Evolutionary conservation across 2,113 vertebrate genomes (phyloP).

Genomic region (Dromaius novaehollandiae): DNA sequence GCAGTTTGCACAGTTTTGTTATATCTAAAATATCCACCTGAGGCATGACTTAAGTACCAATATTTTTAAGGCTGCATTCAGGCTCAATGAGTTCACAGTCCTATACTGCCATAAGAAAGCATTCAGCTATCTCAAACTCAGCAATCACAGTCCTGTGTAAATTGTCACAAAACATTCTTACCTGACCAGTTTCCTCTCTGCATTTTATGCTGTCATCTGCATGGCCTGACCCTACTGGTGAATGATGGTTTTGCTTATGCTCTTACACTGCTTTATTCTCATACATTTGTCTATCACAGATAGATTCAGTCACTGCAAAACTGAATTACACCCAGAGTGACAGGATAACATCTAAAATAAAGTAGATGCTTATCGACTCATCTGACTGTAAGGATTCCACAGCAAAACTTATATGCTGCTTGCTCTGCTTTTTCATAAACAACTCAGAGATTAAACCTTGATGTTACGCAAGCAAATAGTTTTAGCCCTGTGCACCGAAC

Average conservation of each 20-base stretch:
- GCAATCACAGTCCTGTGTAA: background rate
- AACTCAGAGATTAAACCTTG: background rate
- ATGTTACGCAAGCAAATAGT: background rate
- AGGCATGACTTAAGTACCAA: background rate
- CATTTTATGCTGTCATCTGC: background rate
- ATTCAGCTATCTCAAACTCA: background rate
- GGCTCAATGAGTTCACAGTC: background rate
- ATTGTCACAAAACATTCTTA: background rate
- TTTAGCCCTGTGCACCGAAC: background rate
- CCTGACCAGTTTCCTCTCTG: background rate
- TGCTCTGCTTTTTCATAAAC: background rate
- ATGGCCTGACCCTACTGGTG: background rate
- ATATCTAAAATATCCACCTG: background rate
- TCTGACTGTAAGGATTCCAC: background rate
- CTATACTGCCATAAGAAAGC: background rate
- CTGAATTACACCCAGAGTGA: background rate
- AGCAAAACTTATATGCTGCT: background rate
- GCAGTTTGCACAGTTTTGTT: background rate
- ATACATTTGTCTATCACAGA: background rate
- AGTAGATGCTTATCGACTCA: background rate
- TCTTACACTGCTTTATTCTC: background rate
- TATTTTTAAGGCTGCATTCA: background rate
- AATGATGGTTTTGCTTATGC: background rate
- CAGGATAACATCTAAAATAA: background rate
- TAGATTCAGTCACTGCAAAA: background rate